Evolutionary conservation across 2,797 vertebrate genomes (phyloP).

Genomic region (Ptychobarbus kaznakovi): DNA sequence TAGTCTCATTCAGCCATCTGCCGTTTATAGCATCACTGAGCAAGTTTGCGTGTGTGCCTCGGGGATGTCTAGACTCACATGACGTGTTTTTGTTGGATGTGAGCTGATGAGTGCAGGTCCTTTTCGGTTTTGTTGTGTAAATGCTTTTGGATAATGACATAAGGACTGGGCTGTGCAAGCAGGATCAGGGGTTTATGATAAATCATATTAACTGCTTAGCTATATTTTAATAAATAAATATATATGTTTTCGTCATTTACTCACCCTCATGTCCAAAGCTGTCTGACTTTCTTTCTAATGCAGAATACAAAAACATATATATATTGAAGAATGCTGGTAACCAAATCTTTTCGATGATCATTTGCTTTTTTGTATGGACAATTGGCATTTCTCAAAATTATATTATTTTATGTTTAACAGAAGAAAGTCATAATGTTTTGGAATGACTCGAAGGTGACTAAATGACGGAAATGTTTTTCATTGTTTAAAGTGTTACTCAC

Average conservation of each 20-base stretch:
- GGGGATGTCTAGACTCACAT: constrained; percentile 25
- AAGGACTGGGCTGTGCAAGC: neutral
- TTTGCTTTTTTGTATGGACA: neutral
- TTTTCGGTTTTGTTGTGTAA: neutral
- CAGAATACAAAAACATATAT: neutral
- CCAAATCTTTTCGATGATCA: neutral
- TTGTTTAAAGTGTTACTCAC: neutral
- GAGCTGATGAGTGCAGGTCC: neutral
- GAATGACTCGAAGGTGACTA: neutral
- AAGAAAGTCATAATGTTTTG: neutral
- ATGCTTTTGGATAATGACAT: neutral
- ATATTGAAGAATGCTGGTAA: neutral
- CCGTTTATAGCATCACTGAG: constrained; percentile 28
- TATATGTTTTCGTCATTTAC: neutral
- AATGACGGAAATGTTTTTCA: neutral
- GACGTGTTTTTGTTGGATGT: constrained; percentile 2
- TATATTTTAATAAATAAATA: neutral
- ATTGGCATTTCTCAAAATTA: neutral
- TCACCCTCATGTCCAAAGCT: neutral
- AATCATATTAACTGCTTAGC: neutral
- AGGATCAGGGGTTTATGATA: constrained; percentile 12
- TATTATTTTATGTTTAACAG: neutral
- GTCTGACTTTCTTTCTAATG: neutral
- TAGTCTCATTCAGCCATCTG: constrained; percentile 31
- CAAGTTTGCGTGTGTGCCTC: constrained; percentile 2